Evolutionary conservation across 2,797 vertebrate species (phyloP), one percentile per base, ranked within the genome.

Genomic region (Myotis vivesi): DNA sequence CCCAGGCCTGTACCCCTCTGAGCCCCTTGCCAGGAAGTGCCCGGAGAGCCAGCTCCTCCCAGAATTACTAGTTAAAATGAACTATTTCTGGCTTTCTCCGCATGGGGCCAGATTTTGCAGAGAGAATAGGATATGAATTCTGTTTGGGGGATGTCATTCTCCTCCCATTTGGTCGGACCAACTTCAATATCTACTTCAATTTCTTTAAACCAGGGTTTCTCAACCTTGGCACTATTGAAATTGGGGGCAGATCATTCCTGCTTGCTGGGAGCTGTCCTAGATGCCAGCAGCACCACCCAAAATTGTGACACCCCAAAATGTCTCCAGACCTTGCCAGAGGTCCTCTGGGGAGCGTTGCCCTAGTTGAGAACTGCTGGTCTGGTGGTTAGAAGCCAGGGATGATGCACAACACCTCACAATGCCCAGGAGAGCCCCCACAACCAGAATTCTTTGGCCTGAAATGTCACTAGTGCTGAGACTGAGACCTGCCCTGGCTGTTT

Each of bases 1-100:
- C 25, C 55, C 9, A 10, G 16, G 12, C 3, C 0, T 10, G 0
- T 0, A 1, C 20, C 41, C 22, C n/a, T 25, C 82, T 1, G 2
- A 25, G 17, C 13, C 59, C 62, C 82, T 49, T 22, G 33, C 72
- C 55, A n/a, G 23, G 10, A 55, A 55, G 53, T 10, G 5, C 22
- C n/a, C 0, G 0, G 1, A 2, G 17, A 69, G 51, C 3, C 51
- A 3, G 11, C 25, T 57, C 53, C n/a, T 36, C 69, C 83, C 6
- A 19, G 10, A n/a, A 84, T 36, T 23, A 17, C 49, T 53, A 5
- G 44, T 28, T 79, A 64, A 87, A 46, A 22, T 4, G 4, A 73
- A 16, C 38, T n/a, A 8, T 49, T 62, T 80, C 86, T 41, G 25
- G 23, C 36, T 49, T 72, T 6, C 10, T 66, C 66, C 10, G 19